phyloP scores from a whole-genome alignment of 2,797 vertebrate species.

The Pseudocheirus occidentalis region DNA sequence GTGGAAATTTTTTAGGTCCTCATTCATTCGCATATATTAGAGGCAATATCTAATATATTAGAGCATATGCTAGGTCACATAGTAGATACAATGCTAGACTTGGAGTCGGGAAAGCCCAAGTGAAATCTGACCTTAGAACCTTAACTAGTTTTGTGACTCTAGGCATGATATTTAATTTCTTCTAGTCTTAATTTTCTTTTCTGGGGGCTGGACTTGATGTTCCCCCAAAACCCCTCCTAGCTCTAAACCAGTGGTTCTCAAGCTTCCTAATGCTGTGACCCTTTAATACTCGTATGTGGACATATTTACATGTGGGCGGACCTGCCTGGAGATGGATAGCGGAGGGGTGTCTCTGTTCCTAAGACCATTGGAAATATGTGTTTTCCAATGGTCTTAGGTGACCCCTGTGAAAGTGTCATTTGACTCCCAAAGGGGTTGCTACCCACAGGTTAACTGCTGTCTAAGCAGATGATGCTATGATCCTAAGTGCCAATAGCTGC shows the following conservation, averaged over 20 bases:
- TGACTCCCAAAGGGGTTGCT: too few species aligned
- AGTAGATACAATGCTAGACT: not conserved
- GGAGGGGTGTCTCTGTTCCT: too few species aligned
- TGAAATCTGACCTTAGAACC: not conserved
- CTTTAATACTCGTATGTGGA: too few species aligned
- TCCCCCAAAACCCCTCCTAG: too few species aligned
- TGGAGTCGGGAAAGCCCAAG: not conserved
- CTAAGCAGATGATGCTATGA: not conserved
- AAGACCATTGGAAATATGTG: too few species aligned
- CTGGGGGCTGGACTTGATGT: not conserved
- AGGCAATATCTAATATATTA: not conserved
- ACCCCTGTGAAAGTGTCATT: too few species aligned
- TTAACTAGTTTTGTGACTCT: not conserved
- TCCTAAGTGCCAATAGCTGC: not conserved
- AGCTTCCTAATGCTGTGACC: too few species aligned
- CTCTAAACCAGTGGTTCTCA: too few species aligned
- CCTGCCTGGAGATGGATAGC: too few species aligned
- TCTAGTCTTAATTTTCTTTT: not conserved
- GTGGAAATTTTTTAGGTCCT: not conserved
- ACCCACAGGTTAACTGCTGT: too few species aligned
- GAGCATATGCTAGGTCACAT: not conserved
- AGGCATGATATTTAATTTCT: not conserved
- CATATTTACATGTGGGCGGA: too few species aligned
- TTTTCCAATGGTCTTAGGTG: too few species aligned
- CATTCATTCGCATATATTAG: not conserved